Evolutionary conservation across 2,113 vertebrate genomes (phyloP).

Genomic region (Trinectes maculatus): DNA sequence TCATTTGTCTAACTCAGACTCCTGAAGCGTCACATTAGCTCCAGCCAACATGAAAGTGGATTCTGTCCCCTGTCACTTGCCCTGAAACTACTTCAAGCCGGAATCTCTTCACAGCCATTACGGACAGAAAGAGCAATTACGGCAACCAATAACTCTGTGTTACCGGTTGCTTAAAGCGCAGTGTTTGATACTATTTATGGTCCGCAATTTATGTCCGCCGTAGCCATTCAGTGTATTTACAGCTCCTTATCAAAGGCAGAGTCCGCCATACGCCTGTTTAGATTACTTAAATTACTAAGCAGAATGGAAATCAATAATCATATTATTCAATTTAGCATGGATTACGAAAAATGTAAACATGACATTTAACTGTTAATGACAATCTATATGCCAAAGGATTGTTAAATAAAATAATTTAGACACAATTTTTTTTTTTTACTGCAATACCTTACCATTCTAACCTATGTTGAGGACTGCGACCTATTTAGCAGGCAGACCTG

Average conservation of each 20-base stretch:
- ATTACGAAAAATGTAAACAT: neutral
- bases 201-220: neutral
- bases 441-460: too few species aligned
- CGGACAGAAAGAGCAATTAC: neutral
- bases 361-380: neutral
- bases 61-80: neutral
- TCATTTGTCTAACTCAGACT: neutral
- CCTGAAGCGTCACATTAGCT: neutral
- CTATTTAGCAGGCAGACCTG: neutral
- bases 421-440: neutral
- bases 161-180: neutral
- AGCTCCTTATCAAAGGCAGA: neutral
- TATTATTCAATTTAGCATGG: neutral
- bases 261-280: too few species aligned
- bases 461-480: slow-evolving; percentile 1
- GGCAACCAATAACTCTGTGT: neutral
- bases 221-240: neutral
- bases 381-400: neutral
- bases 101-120: neutral
- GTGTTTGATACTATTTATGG: neutral
- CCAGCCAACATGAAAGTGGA: neutral
- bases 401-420: neutral
- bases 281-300: neutral
- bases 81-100: neutral
- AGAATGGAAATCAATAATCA: neutral